These are phyloP conservation scores for Fragum sueziense DNA, from an alignment of 2,888 invertebrate genomes.

Conservation along the genomic window DNA sequence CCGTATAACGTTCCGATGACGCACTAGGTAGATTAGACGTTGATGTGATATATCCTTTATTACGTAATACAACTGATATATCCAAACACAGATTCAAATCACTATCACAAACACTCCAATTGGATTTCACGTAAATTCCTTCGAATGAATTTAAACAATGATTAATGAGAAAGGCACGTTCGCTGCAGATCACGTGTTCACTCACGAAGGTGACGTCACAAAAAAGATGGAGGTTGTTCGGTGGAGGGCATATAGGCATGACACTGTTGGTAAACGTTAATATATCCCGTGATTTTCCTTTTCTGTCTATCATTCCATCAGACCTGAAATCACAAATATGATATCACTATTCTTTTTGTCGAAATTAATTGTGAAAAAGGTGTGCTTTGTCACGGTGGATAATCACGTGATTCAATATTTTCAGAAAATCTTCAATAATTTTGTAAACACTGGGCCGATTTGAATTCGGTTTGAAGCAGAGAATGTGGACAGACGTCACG, in stretches of 20 bases:
- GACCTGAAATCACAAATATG: conserved; percentile 7
- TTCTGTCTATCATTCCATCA: conserved; percentile 2
- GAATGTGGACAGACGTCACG: too few relatives aligned
- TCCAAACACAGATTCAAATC: conserved; percentile 23
- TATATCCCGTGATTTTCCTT: neutral
- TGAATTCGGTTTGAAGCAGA: too few relatives aligned
- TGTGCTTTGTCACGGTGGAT: too few relatives aligned
- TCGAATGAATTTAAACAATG: conserved; percentile 31
- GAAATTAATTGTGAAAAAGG: neutral
- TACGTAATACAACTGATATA: neutral
- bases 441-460: too few relatives aligned
- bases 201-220: conserved; percentile 31
- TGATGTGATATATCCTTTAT: conserved; percentile 1
- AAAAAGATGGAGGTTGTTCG: conserved; percentile 35
- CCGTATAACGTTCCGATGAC: neutral
- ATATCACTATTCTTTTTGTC: neutral
- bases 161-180: conserved; percentile 36
- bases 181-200: conserved; percentile 20
- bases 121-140: conserved; percentile 33
- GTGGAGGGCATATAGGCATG: conserved; percentile 50
- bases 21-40: neutral
- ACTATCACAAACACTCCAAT: conserved; percentile 34
- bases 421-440: too few relatives aligned
- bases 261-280: conserved; percentile 12
- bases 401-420: too few relatives aligned